These are phyloP conservation scores for Drosophila tropicalis DNA, from an alignment of 1,140 invertebrate genomes.

Conservation along the genomic window DNA sequence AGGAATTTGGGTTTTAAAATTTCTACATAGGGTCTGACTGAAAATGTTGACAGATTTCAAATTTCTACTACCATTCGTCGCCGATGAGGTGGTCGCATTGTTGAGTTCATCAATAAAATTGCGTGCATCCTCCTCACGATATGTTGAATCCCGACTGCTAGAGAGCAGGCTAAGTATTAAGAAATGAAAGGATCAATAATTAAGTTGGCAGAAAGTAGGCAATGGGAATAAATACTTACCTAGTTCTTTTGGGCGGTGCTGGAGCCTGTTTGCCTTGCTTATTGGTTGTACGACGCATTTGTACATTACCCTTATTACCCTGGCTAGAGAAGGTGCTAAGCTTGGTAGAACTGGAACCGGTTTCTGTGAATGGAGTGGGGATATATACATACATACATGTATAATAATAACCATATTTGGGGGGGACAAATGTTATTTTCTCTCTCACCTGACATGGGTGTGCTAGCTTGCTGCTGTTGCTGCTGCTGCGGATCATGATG, in stretches of 20 bases:
- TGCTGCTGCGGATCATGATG: constrained; percentile 70
- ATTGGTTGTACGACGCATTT: constrained; percentile 93
- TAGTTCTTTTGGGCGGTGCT: constrained; percentile 96
- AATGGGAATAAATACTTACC: constrained; percentile 84
- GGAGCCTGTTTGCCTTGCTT: constrained; percentile 96
- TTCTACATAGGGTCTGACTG: constrained; percentile 78
- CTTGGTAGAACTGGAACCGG: constrained; percentile 85
- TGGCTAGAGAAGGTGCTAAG: constrained; percentile 87
- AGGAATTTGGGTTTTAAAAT: constrained; percentile 79
- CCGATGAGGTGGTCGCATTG: constrained; percentile 37
- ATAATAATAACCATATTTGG: too few relatives aligned
- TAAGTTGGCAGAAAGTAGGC: background rate
- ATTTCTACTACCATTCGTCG: constrained; percentile 74
- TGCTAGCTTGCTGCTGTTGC: constrained; percentile 69
- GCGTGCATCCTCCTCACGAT: constrained; percentile 77
- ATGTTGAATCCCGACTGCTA: constrained; percentile 85
- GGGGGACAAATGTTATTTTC: too few relatives aligned
- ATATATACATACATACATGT: background rate
- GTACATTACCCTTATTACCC: constrained; percentile 86
- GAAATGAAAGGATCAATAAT: too few relatives aligned
- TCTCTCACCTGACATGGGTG: constrained; percentile 80
- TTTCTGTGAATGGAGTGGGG: constrained; percentile 80
- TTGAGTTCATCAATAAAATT: constrained; percentile 61
- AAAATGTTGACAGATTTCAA: constrained; percentile 59
- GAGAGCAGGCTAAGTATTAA: constrained; percentile 87